phyloP scores from a whole-genome alignment of 2,797 vertebrate genomes.

The Myotis findleyi region DNA sequence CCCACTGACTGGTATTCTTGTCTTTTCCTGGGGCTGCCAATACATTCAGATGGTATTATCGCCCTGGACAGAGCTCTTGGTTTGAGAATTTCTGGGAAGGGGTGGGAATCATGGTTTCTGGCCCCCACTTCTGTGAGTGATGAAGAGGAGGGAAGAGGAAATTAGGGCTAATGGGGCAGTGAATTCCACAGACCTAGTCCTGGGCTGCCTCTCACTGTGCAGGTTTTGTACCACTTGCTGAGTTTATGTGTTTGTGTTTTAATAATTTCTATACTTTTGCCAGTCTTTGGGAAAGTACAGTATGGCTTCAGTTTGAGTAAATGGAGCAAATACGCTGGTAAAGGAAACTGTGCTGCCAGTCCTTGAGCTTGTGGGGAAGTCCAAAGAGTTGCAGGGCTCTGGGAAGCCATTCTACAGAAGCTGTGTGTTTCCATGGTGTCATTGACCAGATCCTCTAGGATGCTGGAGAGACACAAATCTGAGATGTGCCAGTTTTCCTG shows the following conservation, averaged over 20 bases:
- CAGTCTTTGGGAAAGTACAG: background rate
- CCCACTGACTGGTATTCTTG: background rate
- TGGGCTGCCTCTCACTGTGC: background rate
- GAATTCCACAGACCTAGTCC: background rate
- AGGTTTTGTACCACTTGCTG: background rate
- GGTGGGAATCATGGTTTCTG: constrained; percentile 10
- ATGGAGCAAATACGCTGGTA: background rate
- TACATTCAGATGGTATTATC: constrained; percentile 20
- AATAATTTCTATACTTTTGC: background rate
- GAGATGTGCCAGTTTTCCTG: background rate
- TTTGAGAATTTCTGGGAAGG: constrained; percentile 65
- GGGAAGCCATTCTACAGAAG: background rate
- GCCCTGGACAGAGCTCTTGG: constrained; percentile 4
- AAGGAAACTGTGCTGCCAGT: background rate
- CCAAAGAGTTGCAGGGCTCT: background rate
- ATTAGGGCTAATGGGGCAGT: background rate
- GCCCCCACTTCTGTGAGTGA: background rate
- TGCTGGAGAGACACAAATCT: background rate
- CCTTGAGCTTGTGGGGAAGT: background rate
- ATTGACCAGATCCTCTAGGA: background rate
- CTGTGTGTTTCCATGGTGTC: background rate
- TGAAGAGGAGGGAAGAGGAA: background rate
- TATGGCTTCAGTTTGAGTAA: background rate
- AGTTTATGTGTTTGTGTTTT: constrained; percentile 15
- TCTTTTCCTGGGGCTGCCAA: constrained; percentile 33